A percentile compares a stretch with the other conserved stretches of the same genome.
Evolutionary conservation across 2,113 vertebrate genomes (phyloP).

Genomic region (Kryptolebias marmoratus): DNA sequence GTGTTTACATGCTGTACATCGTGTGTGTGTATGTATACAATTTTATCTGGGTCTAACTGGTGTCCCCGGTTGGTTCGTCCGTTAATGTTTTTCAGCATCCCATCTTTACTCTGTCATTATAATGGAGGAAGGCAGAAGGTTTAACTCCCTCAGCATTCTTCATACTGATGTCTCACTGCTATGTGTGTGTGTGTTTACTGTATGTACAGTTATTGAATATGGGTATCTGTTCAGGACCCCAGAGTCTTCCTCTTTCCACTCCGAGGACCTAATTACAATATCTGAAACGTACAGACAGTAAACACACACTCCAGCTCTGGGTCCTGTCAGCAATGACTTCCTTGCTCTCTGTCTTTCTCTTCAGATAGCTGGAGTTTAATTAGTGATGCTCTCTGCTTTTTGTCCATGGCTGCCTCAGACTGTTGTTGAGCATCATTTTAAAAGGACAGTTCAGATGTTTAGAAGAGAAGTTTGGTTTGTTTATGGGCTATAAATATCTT

Average conservation of each 20-base stretch:
- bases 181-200: slow-evolving; percentile 18
- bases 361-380: slow-evolving; percentile 56
- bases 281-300: slow-evolving; percentile 33
- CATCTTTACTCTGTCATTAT: slow-evolving; percentile 20
- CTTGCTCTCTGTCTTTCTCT: slow-evolving; percentile 23
- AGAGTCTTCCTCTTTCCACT: slow-evolving; percentile 25
- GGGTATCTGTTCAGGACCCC: slow-evolving; percentile 20
- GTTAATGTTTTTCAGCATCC: slow-evolving; percentile 17
- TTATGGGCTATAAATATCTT: too few relatives aligned
- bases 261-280: slow-evolving; percentile 64
- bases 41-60: slow-evolving; percentile 28
- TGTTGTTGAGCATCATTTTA: slow-evolving; percentile 4
- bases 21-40: not conserved
- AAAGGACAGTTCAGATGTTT: not conserved
- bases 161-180: slow-evolving; percentile 6
- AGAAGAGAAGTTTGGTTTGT: too few relatives aligned
- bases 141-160: slow-evolving; percentile 3
- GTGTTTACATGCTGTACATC: not conserved
- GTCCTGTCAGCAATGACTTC: slow-evolving; percentile 48
- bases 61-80: slow-evolving; percentile 14
- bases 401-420: slow-evolving; percentile 4
- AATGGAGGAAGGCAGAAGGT: not conserved
- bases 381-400: slow-evolving; percentile 31
- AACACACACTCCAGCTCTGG: slow-evolving; percentile 27
- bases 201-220: slow-evolving; percentile 12